phyloP scores from a whole-genome alignment of 2,113 vertebrate genomes.

The Trichomycterus rosablanca region DNA sequence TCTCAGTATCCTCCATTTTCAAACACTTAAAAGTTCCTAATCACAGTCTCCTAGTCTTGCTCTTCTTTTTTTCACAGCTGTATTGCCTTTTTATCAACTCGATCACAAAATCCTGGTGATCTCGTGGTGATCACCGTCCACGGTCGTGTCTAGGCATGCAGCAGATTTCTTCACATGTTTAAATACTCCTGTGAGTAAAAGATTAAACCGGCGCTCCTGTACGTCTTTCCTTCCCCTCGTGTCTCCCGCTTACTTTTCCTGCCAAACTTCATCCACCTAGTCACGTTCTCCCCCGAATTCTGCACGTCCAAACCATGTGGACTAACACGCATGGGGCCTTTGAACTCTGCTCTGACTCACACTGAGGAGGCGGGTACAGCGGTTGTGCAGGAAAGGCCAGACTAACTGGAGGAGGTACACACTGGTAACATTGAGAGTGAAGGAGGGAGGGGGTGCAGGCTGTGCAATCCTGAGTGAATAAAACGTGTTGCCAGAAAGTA shows the following conservation, averaged over 20 bases:
- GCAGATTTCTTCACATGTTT: background rate
- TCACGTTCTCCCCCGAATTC: background rate
- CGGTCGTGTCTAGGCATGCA: background rate
- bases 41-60: too few relatives aligned
- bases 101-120: too few relatives aligned
- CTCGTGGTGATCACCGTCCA: background rate
- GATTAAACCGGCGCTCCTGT: background rate
- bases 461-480: constrained; percentile 2
- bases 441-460: background rate
- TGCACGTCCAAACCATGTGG: background rate
- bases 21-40: background rate
- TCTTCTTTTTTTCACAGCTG: too few relatives aligned
- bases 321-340: background rate
- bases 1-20: constrained; percentile 48
- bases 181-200: background rate
- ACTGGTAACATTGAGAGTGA: constrained; percentile 1
- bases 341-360: background rate
- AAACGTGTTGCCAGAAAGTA: background rate
- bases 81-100: too few relatives aligned
- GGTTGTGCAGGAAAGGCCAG: background rate
- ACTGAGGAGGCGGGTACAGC: background rate
- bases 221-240: background rate
- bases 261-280: background rate
- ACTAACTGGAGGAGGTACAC: background rate
- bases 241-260: background rate